Conservation (phyloP, 2,888 invertebrate species). For the Epirrhoe tristata region DNA sequence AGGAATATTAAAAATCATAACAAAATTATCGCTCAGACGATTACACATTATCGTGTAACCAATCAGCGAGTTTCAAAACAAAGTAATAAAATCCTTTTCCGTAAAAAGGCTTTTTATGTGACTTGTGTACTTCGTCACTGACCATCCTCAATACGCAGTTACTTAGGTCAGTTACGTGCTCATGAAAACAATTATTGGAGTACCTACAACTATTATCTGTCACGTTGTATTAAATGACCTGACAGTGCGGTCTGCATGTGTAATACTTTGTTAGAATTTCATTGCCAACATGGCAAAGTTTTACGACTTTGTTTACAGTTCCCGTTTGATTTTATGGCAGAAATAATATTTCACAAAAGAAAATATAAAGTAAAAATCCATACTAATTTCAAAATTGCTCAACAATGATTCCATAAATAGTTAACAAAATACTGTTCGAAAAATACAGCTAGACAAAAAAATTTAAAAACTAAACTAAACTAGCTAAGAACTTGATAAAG, state of each 20-base stretch:
- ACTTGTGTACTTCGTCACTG: conserved; percentile 50
- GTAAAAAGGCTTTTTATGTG: conserved; percentile 40
- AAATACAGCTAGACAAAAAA: too few species aligned
- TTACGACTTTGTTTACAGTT: neutral
- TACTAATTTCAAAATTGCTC: too few species aligned
- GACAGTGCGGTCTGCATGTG: conserved; percentile 8
- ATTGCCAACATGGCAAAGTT: conserved; percentile 1
- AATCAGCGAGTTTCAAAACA: conserved; percentile 22
- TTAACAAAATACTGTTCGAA: too few species aligned
- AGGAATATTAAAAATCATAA: conserved; percentile 1
- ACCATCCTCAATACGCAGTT: conserved; percentile 62
- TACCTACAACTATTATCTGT: conserved; percentile 24
- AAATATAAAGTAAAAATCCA: too few species aligned
- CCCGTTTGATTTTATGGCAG: neutral
- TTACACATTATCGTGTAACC: neutral
- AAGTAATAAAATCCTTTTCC: conserved; percentile 22
- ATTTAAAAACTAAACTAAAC: too few species aligned
- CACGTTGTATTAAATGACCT: conserved; percentile 4
- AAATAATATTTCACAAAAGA: neutral
- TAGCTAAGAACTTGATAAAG: neutral
- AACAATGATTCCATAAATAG: too few species aligned
- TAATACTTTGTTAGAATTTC: conserved; percentile 7
- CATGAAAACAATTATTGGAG: conserved; percentile 41
- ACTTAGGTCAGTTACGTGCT: conserved; percentile 44
- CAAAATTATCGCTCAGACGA: neutral